These are phyloP conservation scores for Centroberyx gerrardi DNA, from an alignment of 2,797 vertebrate genomes.

Conservation along the genomic window DNA sequence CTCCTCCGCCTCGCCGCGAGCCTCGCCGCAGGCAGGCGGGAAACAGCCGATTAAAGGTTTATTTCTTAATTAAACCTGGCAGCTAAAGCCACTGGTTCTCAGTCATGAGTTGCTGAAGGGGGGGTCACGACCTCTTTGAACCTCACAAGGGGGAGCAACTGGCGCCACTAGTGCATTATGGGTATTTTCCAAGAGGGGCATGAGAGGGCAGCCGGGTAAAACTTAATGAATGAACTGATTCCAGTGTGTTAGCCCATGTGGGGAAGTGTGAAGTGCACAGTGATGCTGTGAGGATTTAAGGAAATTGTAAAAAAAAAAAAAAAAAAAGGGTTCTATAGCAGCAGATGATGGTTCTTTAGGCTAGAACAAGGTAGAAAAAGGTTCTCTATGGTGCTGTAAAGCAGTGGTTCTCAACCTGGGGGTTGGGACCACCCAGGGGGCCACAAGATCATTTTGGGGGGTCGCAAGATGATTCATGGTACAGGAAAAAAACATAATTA, in stretches of 20 bases:
- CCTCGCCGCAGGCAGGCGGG: neutral
- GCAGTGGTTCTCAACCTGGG: too few species aligned
- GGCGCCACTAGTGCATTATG: slow-evolving; percentile 4
- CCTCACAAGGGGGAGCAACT: neutral
- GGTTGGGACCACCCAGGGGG: too few species aligned
- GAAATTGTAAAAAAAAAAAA: too few species aligned
- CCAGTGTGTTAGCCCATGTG: neutral
- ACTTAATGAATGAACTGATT: neutral
- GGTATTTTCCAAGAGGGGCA: neutral
- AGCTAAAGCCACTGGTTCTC: slow-evolving; percentile 1
- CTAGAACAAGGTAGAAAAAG: too few species aligned
- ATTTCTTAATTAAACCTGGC: slow-evolving; percentile 34
- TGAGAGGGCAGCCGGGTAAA: neutral
- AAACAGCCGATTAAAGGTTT: slow-evolving; percentile 19
- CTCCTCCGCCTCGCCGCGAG: neutral
- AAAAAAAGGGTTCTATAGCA: too few species aligned
- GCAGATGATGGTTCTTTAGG: too few species aligned
- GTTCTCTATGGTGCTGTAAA: too few species aligned
- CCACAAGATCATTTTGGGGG: too few species aligned
- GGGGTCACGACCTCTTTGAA: slow-evolving; percentile 2
- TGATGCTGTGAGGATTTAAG: too few species aligned
- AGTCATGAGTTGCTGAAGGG: slow-evolving; percentile 6
- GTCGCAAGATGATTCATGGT: too few species aligned
- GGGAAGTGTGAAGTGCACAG: too few species aligned
- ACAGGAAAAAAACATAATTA: too few species aligned